These are phyloP conservation scores for Pediacus dermestoides DNA, from an alignment of 2,888 invertebrate species.

Conservation along the genomic window DNA sequence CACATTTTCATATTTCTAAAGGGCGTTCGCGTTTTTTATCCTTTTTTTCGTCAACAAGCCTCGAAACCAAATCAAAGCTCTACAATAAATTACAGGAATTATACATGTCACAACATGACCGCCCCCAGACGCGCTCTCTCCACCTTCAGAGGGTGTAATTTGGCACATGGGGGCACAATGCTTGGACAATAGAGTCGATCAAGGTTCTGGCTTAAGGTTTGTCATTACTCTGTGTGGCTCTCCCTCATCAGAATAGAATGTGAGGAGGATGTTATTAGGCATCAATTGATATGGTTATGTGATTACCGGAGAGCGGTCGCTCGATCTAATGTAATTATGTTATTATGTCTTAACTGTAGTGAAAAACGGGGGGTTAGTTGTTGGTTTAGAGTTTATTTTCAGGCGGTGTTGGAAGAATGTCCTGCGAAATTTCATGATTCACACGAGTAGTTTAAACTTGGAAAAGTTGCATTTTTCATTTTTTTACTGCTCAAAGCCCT, in stretches of 20 bases:
- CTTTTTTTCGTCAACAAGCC: background rate
- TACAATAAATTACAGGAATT: conserved; percentile 44
- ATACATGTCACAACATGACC: conserved; percentile 46
- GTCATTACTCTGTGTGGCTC: conserved; percentile 46
- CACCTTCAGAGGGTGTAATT: conserved; percentile 37
- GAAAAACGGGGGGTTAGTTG: conserved; percentile 17
- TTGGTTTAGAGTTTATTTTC: no score
- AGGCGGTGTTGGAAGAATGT: no score
- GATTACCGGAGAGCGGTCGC: conserved; percentile 43
- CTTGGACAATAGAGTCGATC: conserved; percentile 43
- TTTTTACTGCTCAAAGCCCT: no score
- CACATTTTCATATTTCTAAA: conserved; percentile 35
- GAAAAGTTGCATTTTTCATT: no score
- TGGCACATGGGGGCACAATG: conserved; percentile 36
- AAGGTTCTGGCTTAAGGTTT: conserved; percentile 39
- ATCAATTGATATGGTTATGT: conserved; percentile 51
- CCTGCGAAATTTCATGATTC: no score
- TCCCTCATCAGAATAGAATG: no score
- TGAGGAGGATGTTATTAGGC: conserved; percentile 48
- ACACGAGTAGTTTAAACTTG: no score
- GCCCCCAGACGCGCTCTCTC: conserved; percentile 31
- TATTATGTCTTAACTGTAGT: conserved; percentile 33
- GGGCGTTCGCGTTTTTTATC: background rate
- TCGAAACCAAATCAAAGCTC: no score
- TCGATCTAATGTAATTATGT: conserved; percentile 40